Percentiles rank a stretch among this genome's conserved stretches.
These are phyloP conservation scores for Poicephalus gulielmi DNA, from an alignment of 2,113 vertebrate species.

Conservation along the genomic window DNA sequence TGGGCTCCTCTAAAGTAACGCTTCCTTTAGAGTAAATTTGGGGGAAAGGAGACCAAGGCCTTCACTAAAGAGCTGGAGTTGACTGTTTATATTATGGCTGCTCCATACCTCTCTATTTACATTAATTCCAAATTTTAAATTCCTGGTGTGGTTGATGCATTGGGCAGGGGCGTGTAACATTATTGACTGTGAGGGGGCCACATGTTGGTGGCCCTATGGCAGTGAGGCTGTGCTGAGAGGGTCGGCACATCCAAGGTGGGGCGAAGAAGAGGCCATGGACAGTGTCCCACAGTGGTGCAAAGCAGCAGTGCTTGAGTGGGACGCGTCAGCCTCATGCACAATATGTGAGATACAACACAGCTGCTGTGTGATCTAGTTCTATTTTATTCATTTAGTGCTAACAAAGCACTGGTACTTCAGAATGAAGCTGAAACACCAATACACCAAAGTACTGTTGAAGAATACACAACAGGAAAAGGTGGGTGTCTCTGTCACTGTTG, in stretches of 20 bases:
- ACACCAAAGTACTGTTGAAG: background rate
- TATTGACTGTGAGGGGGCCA: background rate
- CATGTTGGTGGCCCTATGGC: rapidly evolving
- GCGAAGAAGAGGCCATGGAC: rapidly evolving
- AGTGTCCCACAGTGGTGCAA: rapidly evolving
- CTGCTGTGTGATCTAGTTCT: background rate
- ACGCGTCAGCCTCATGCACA: background rate
- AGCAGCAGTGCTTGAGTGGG: background rate
- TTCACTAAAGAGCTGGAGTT: background rate
- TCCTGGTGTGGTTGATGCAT: background rate
- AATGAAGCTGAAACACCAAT: background rate
- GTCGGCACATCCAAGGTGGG: background rate
- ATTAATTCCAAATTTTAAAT: background rate
- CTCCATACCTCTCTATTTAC: background rate
- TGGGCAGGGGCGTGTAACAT: background rate
- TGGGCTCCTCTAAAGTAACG: background rate
- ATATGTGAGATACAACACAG: rapidly evolving
- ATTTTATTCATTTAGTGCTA: background rate
- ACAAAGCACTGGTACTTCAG: background rate
- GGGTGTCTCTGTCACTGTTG: background rate
- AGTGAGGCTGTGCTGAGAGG: background rate
- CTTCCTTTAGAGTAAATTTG: background rate
- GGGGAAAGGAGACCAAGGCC: background rate
- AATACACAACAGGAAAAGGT: background rate
- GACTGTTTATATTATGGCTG: background rate